These are phyloP conservation scores for Fistularia tabacaria DNA, from an alignment of 2,797 vertebrate genomes.

Conservation along the genomic window DNA sequence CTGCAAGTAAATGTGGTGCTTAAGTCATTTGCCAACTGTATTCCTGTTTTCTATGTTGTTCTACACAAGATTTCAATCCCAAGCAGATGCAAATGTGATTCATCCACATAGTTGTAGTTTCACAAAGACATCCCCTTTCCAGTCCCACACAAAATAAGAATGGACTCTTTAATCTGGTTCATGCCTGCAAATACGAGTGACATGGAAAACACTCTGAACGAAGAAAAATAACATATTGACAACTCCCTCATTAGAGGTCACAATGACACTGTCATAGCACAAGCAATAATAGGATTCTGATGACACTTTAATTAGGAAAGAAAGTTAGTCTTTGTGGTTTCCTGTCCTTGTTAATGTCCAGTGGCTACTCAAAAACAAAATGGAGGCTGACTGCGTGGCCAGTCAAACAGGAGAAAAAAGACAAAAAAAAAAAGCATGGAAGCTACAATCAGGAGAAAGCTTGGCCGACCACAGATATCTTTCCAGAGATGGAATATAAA, in stretches of 20 bases:
- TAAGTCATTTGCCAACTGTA: no score
- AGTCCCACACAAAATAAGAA: background rate
- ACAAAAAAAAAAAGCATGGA: conserved; percentile 39
- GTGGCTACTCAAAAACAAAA: conserved; percentile 23
- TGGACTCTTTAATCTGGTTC: no score
- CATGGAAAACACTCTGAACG: conserved; percentile 7
- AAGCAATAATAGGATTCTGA: background rate
- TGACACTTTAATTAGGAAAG: conserved; percentile 10
- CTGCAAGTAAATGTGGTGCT: no score
- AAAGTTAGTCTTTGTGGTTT: conserved; percentile 42
- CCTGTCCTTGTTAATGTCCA: conserved; percentile 28
- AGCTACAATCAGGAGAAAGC: conserved; percentile 20
- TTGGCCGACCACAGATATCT: conserved; percentile 3
- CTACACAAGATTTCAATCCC: conserved; percentile 12
- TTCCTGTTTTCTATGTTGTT: background rate
- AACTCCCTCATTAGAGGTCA: conserved; percentile 12
- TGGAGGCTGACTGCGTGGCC: conserved; percentile 19
- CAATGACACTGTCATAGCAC: conserved; percentile 1
- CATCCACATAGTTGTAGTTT: background rate
- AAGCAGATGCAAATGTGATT: conserved; percentile 6
- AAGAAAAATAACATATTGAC: conserved; percentile 13
- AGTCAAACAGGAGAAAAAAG: conserved; percentile 33
- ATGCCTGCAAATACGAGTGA: no score
- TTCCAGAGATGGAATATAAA: no score
- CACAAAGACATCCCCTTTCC: conserved; percentile 1